Evolutionary conservation across 35 echinoderm and acorn worm genomes (phyloP), one percentile per base, ranked within the genome.

Genomic region (Holothuria glaberrima): DNA sequence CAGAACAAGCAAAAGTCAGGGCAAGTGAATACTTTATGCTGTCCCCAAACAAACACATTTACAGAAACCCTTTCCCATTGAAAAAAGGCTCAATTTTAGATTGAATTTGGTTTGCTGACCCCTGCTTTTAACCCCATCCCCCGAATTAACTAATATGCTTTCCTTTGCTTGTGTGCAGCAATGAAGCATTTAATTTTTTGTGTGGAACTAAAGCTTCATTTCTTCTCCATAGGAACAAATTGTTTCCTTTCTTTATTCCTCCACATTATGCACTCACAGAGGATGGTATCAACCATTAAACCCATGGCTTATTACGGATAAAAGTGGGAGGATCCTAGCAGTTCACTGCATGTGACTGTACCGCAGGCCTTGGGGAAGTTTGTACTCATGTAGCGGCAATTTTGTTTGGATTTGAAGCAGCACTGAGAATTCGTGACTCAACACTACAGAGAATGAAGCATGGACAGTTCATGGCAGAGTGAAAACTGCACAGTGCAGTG

Each of bases 281-380:
- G 75, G 5, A 20, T 68, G 38, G 64, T 12, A 24, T 52, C 50
- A 48, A 26, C 89, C 75, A 31, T 31, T 91, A 50, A 18, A 70
- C 19, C 52, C 77, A 24, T 83, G 57, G 89, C 22, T 91, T 7
- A 68, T 91, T 25, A 29, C 62, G 30, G 67, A 72, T 68, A 67
- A 91, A 59, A 50, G 52, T 74, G 80, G 90, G 13, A 74, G 45
- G 36, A 57, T 92, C 28, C 28, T 74, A 38, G n/a, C 22, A 32
- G 90, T 64, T 30, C 90, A 92, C 48, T 92, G n/a, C n/a, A n/a
- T n/a, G 90, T 61, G 64, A 66, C 45, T 92, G 90, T 61, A 74
- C 68, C 28, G 90, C 90, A 30, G 90, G 83, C 20, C 72, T 90
- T 24, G 89, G 89, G 18, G 89, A 90, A 82, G 46, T 58, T 24